Percentiles rank a stretch among this genome's conserved stretches.
Conservation (phyloP, 2,113 vertebrate genomes). For the Apeltes quadracus region DNA sequence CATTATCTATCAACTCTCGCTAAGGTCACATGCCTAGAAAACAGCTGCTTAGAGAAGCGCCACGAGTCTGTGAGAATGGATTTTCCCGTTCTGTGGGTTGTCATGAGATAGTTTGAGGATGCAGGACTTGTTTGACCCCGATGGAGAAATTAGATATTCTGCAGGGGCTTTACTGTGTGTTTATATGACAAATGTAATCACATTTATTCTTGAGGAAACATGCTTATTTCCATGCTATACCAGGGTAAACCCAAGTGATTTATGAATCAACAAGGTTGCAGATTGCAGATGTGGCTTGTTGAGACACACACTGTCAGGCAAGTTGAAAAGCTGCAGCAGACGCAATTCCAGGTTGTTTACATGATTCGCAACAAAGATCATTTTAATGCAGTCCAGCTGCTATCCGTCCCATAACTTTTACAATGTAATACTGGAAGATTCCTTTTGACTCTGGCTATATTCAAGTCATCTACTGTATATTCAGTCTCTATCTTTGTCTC, state of each 20-base stretch:
- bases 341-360: background rate
- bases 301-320: background rate
- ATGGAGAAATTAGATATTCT: background rate
- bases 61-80: conserved; percentile 27
- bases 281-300: background rate
- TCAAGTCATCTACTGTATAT: background rate
- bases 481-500: background rate
- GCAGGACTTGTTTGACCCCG: background rate
- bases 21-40: conserved; percentile 36
- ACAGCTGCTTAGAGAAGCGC: conserved; percentile 53
- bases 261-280: background rate
- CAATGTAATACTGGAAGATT: background rate
- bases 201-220: background rate
- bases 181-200: background rate
- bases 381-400: background rate
- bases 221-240: background rate
- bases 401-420: background rate
- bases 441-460: background rate
- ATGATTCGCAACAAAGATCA: background rate
- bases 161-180: background rate
- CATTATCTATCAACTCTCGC: conserved; percentile 43
- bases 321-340: background rate
- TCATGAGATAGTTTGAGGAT: background rate
- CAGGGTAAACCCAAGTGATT: background rate
- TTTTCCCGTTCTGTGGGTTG: conserved; percentile 16